phyloP scores from a whole-genome alignment of 2,797 vertebrate genomes.

The Oreonectes daqikongensis region DNA sequence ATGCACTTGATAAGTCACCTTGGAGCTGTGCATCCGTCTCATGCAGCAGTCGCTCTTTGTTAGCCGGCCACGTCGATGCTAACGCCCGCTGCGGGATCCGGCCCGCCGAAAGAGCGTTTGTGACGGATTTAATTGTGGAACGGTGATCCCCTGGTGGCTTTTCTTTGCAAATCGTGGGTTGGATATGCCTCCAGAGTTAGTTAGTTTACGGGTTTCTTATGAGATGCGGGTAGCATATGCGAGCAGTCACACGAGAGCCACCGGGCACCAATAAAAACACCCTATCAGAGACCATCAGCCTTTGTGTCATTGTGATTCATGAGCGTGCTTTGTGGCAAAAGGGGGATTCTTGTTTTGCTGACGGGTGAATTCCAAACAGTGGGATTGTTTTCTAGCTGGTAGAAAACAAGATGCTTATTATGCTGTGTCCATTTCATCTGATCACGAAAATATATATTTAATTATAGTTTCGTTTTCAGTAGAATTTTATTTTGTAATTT shows the following conservation, averaged over 20 bases:
- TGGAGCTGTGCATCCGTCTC: slow-evolving; percentile 40
- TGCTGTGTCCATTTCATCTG: background rate
- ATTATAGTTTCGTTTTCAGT: too few relatives aligned
- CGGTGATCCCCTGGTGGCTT: slow-evolving; percentile 13
- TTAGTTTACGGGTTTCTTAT: slow-evolving; percentile 19
- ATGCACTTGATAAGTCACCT: slow-evolving; percentile 59
- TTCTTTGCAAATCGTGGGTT: slow-evolving; percentile 28
- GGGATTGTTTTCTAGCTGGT: slow-evolving; percentile 44
- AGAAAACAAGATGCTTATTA: background rate
- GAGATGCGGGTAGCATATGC: slow-evolving; percentile 45
- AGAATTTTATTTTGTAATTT: too few relatives aligned
- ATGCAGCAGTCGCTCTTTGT: slow-evolving; percentile 35
- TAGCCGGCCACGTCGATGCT: slow-evolving; percentile 36
- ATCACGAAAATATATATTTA: background rate
- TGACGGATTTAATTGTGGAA: slow-evolving; percentile 37
- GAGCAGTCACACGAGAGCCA: slow-evolving; percentile 47
- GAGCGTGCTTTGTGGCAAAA: slow-evolving; percentile 47
- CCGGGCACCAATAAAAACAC: slow-evolving; percentile 56
- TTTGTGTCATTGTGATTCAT: slow-evolving; percentile 58
- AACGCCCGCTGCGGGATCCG: slow-evolving; percentile 28
- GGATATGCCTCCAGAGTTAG: slow-evolving; percentile 32
- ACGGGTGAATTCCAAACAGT: slow-evolving; percentile 51
- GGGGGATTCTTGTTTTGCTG: slow-evolving; percentile 57
- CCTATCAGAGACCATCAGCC: slow-evolving; percentile 58
- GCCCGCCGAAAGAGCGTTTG: slow-evolving; percentile 9